Percentiles rank a stretch among this genome's conserved stretches.
phyloP scores from a whole-genome alignment of 2,888 invertebrate species.

The Pseudococcus longispinus region DNA sequence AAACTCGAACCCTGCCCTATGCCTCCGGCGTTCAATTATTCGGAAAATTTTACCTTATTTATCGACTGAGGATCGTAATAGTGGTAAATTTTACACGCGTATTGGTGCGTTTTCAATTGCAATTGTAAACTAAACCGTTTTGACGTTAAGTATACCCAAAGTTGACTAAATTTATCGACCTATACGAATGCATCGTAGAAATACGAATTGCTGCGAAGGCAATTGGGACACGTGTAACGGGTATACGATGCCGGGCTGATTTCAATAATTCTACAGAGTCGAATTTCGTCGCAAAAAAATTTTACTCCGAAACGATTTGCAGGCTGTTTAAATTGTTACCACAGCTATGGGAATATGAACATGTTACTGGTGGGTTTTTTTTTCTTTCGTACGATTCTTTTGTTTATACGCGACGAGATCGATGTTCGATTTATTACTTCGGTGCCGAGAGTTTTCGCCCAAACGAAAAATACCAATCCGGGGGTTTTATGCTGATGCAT shows the following conservation, averaged over 20 bases:
- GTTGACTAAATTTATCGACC: constrained; percentile 26
- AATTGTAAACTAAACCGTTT: constrained; percentile 22
- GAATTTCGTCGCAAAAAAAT: constrained; percentile 2
- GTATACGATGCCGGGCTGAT: not conserved
- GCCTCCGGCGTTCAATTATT: constrained; percentile 4
- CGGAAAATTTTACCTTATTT: constrained; percentile 36
- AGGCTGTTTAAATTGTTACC: not conserved
- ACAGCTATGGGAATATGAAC: not conserved
- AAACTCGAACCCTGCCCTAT: not conserved
- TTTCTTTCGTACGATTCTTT: not conserved
- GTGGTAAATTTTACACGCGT: constrained; percentile 23
- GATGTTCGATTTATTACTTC: constrained; percentile 13
- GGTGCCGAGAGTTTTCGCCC: not conserved
- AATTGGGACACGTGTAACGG: constrained; percentile 23
- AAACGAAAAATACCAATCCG: not conserved
- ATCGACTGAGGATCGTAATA: not conserved
- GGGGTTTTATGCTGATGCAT: not conserved
- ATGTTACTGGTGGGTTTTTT: not conserved
- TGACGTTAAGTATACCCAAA: constrained; percentile 13
- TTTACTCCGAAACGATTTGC: not conserved
- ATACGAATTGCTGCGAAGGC: too few relatives aligned
- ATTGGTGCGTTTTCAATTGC: constrained; percentile 8
- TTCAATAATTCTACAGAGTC: constrained; percentile 15
- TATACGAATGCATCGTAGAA: not conserved
- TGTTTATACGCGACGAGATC: not conserved